phyloP scores from a whole-genome alignment of 1,140 invertebrate species.

The Psilanteris sp. region DNA sequence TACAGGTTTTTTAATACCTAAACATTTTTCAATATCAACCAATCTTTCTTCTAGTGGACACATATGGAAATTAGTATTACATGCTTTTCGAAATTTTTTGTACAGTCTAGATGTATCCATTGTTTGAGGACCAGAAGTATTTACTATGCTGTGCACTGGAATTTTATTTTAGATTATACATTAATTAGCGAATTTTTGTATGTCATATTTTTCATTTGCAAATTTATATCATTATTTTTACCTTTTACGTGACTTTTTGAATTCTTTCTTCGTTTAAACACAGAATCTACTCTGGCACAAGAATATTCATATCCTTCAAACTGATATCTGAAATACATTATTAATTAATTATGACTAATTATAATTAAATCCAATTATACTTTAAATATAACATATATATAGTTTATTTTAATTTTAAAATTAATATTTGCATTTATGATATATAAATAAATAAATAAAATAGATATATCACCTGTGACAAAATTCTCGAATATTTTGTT shows the following conservation, averaged over 20 bases:
- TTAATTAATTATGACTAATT: no score
- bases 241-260: slow-evolving; percentile 86
- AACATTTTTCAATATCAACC: slow-evolving; percentile 80
- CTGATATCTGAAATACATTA: no score
- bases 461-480: slow-evolving; percentile 75
- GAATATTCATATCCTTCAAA: slow-evolving; percentile 76
- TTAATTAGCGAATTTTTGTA: no score
- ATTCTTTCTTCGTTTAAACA: slow-evolving; percentile 82
- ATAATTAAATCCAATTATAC: no score
- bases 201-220: no score
- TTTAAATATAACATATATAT: no score
- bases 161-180: no score
- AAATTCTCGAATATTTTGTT: slow-evolving; percentile 84
- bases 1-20: slow-evolving; percentile 80
- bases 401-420: not conserved
- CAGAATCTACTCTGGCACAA: slow-evolving; percentile 85
- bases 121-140: slow-evolving; percentile 83
- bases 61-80: slow-evolving; percentile 62
- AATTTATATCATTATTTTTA: no score
- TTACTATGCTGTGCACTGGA: slow-evolving; percentile 82
- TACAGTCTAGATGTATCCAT: slow-evolving; percentile 61
- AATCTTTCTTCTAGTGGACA: slow-evolving; percentile 82
- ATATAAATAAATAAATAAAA: no score
- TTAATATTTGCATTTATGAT: no score
- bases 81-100: slow-evolving; percentile 53